These are phyloP conservation scores for Lissonota sp. DNA, from an alignment of 2,888 invertebrate species.

Conservation along the genomic window DNA sequence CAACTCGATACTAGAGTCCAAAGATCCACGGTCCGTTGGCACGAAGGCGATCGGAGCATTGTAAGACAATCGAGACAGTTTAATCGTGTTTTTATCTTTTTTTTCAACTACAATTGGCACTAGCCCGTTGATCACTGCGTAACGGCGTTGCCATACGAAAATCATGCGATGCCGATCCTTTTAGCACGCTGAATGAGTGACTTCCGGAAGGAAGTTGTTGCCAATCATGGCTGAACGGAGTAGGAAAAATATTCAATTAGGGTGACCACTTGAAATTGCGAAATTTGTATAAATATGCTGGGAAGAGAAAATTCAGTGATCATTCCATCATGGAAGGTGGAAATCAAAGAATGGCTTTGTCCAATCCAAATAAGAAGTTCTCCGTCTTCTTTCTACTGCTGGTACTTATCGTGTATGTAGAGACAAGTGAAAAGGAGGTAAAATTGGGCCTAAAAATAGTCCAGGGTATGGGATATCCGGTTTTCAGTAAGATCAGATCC, in stretches of 20 bases:
- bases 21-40: constrained; percentile 37
- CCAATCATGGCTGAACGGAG: constrained; percentile 3
- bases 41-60: constrained; percentile 37
- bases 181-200: constrained; percentile 39
- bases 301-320: constrained; percentile 9
- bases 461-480: neutral
- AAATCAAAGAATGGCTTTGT: constrained; percentile 32
- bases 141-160: constrained; percentile 30
- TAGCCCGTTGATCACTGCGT: constrained; percentile 26
- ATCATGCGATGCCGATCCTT: constrained; percentile 61
- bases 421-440: constrained; percentile 26
- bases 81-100: constrained; percentile 10
- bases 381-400: neutral
- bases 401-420: constrained; percentile 16
- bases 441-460: neutral
- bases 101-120: constrained; percentile 22
- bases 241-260: constrained; percentile 5
- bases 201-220: constrained; percentile 56
- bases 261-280: constrained; percentile 9
- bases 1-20: constrained; percentile 36
- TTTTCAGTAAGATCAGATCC: constrained; percentile 9
- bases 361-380: constrained; percentile 7
- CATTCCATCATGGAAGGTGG: constrained; percentile 49
- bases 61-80: constrained; percentile 59
- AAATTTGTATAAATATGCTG: constrained; percentile 56